Base-by-base conservation (phyloP, 92 coral and sea anemone species). In the Muricea muricata region DNA sequence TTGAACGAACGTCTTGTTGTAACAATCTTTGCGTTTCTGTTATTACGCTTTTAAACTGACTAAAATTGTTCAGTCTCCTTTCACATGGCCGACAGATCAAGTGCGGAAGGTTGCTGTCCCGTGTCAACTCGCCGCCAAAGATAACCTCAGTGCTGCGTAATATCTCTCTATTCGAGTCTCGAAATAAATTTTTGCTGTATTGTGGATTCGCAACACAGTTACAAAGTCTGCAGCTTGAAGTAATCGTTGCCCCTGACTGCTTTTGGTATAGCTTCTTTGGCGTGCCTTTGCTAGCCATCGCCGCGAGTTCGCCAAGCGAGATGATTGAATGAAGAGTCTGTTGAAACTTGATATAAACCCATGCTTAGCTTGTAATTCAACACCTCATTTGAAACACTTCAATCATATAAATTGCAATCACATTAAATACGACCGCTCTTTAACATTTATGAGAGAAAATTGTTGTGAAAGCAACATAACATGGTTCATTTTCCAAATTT, bases 71-170 rank as follows among this genome's bases (percentile, higher is more conserved):
- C 13, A 65, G 72, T 33, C 72, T 65, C 34, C 72, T 28, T 65
- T 65, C 72, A 15, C 72, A 65, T 65, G 72, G 72, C 72, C 29
- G 72, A 26, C 72, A 65, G 72, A 65, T 65, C 30, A 12, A 33
- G 15, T 65, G 72, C 3, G 72, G 33, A 65, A 65, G 33, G 33
- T 65, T 65, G 33, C 33, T 33, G 34, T 65, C 33, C 28, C 28
- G 29, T 65, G 29, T 28, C 31, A 65, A 26, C 28, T 12, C 10
- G 34, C 33, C 33, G 15, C 72, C 72, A 65, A n/a, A 11, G 28
- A 65, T 28, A 3, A 23, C 7, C 33, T 65, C 72, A 65, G 72
- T 34, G 29, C 14, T 65, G 50, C 50, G 50, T 42, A 42, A 42
- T 7, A 42, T 42, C 50, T 7, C 50, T 14, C 14, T 7, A 42